Evolutionary conservation across 1,140 invertebrate species (phyloP).

Genomic region (Ditylenchus dipsaci): DNA sequence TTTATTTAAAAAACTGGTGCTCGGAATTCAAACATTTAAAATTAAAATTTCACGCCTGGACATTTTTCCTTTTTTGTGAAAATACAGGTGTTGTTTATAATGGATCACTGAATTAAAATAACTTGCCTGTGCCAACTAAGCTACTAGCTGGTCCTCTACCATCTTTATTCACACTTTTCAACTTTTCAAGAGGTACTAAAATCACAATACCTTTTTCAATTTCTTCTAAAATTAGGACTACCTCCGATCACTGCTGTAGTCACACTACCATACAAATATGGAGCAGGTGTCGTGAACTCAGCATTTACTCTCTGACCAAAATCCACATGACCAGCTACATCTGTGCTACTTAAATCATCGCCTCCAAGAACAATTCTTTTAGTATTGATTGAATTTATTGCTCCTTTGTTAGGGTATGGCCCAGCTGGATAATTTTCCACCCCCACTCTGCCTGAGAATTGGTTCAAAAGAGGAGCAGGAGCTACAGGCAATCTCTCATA

Average conservation of each 20-base stretch:
- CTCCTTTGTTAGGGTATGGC: background rate
- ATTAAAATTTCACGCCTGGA: too few species aligned
- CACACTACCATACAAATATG: slow-evolving; percentile 1
- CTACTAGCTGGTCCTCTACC: background rate
- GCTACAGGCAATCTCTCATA: background rate
- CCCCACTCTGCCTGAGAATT: background rate
- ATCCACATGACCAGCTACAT: slow-evolving; percentile 3
- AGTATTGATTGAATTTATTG: background rate
- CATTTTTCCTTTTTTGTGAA: too few species aligned
- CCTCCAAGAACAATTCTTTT: background rate
- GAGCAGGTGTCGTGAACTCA: slow-evolving; percentile 13
- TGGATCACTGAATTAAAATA: too few species aligned
- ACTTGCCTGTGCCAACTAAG: background rate
- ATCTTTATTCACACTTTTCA: background rate
- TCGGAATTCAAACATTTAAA: too few species aligned
- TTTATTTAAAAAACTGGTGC: too few species aligned
- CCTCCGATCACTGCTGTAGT: slow-evolving; percentile 20
- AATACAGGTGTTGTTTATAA: too few species aligned
- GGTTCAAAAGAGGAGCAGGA: slow-evolving; percentile 7
- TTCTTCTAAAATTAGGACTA: background rate
- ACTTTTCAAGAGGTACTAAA: background rate
- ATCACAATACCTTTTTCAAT: background rate
- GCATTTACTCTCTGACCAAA: background rate
- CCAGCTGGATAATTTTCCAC: slow-evolving; percentile 1
- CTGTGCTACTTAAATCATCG: slow-evolving; percentile 8